phyloP scores from a whole-genome alignment of 2,113 vertebrate species.

The Pyrgilauda ruficollis region DNA sequence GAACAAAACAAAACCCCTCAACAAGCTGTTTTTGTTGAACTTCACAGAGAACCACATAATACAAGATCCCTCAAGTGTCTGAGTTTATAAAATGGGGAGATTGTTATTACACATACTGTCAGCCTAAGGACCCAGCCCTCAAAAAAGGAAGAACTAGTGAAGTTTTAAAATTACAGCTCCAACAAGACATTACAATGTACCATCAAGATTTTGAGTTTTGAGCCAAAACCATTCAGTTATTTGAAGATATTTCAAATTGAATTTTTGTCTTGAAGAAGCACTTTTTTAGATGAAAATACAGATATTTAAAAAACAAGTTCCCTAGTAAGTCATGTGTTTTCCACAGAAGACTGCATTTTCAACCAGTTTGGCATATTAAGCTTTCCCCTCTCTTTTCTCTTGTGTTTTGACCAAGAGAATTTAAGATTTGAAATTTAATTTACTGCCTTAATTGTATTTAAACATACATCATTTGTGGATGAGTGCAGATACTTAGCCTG shows the following conservation, averaged over 20 bases:
- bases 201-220: background rate
- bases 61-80: background rate
- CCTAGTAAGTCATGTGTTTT: background rate
- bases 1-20: background rate
- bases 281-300: background rate
- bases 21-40: background rate
- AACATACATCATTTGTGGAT: slow-evolving; percentile 13
- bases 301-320: background rate
- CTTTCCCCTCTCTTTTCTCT: background rate
- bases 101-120: background rate
- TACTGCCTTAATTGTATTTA: background rate
- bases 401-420: background rate
- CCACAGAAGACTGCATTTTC: background rate
- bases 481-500: background rate
- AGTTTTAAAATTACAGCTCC: background rate
- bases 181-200: background rate
- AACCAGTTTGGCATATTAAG: background rate
- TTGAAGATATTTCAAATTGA: background rate
- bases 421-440: slow-evolving; percentile 44
- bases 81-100: background rate
- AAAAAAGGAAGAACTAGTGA: background rate
- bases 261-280: background rate
- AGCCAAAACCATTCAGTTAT: background rate
- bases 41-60: background rate
- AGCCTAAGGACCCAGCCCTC: background rate